Base-by-base conservation (phyloP, 2,797 vertebrate species). In the Dallia pectoralis region DNA sequence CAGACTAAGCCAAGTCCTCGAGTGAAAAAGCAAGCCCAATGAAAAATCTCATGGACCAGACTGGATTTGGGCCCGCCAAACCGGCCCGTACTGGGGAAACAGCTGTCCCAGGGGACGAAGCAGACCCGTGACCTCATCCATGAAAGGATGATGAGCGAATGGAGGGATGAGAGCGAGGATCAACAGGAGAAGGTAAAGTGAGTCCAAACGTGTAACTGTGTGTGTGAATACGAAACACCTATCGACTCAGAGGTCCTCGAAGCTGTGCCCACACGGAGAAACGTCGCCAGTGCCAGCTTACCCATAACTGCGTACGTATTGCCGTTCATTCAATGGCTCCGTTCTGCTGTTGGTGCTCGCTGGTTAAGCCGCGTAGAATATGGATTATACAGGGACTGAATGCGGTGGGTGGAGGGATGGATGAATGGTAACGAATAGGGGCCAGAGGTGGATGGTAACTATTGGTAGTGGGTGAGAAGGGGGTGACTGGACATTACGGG, bases 391-490 rank as follows among this genome's bases (percentile, higher is more conserved):
- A 79, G 59, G 81, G 66, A 70, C 75, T 75, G 68, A 80, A 36
- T 74, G n/a, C n/a, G n/a, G n/a, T n/a, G 65, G 85, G 85, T 82
- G 1, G 30, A 40, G 61, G 72, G 53, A 48, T 30, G 67, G 47
- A 51, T 29, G 22, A 25, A 19, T 19, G 67, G 22, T 22, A n/a
- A 22, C 2, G 7, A 56, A n/a, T n/a, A 8, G 51, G 51, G n/a
- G n/a, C 8, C 51, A 56, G 51, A 15, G 74, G 85, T 12, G 88
- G n/a, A 15, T 27, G 72, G 44, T 79, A n/a, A n/a, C n/a, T 85
- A 85, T 76, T 16, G 63, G 79, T 82, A n/a, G 48, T 79, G 81
- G 84, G 0, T 76, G 85, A 77, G n/a, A n/a, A n/a, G 79, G 85
- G 90, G 87, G 87, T 76, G 85, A 85, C 83, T 4, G 73, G 51